These are phyloP conservation scores for Pseudoatta argentina DNA, from an alignment of 1,140 invertebrate genomes.

Conservation along the genomic window DNA sequence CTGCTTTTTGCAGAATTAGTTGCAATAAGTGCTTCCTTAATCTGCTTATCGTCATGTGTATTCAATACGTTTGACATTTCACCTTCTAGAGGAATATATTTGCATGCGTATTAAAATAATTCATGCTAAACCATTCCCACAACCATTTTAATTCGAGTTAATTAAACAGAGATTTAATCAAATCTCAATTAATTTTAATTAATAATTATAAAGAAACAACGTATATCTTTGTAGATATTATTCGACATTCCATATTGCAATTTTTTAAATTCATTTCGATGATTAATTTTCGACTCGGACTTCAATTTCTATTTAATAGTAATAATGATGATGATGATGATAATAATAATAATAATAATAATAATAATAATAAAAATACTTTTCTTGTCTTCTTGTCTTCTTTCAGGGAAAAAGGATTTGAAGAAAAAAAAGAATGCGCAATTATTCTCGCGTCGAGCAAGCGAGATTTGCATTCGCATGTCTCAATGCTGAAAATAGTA, in stretches of 20 bases:
- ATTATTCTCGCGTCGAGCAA: background rate
- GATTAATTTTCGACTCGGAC: background rate
- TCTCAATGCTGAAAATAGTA: background rate
- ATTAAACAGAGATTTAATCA: background rate
- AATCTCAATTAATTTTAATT: slow-evolving; percentile 8
- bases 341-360: too few species aligned
- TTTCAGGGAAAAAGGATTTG: background rate
- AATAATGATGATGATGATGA: too few species aligned
- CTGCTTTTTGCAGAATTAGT: background rate
- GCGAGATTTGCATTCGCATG: slow-evolving; percentile 13
- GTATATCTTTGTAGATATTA: background rate
- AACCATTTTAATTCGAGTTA: background rate
- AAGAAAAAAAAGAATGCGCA: background rate
- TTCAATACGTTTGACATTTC: slow-evolving; percentile 7
- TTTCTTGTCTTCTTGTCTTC: background rate
- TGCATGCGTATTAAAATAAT: slow-evolving; percentile 1
- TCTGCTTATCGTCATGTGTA: background rate
- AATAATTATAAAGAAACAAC: background rate
- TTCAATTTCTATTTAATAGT: background rate
- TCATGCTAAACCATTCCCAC: background rate
- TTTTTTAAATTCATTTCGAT: background rate
- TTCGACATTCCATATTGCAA: background rate
- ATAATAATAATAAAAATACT: too few species aligned
- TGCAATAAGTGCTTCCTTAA: slow-evolving; percentile 13
- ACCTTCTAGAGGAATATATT: background rate